Conservation (phyloP, 2,888 invertebrate genomes). For the Myathropa florea region DNA sequence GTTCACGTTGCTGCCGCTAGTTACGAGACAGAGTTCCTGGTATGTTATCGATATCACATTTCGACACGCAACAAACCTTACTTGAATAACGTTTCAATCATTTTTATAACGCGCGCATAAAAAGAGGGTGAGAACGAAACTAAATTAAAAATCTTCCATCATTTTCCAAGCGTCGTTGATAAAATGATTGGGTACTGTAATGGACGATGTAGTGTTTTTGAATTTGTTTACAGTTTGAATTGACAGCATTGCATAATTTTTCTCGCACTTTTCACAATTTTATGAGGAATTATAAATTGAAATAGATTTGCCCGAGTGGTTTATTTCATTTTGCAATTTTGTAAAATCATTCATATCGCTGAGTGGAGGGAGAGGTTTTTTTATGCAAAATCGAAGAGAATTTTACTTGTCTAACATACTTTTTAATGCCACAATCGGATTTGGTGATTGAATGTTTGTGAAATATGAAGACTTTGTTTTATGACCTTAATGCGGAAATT, state of each 20-base stretch:
- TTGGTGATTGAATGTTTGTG: not conserved
- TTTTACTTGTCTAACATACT: not conserved
- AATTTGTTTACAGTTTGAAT: constrained; percentile 33
- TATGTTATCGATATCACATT: constrained; percentile 28
- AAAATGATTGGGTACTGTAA: not conserved
- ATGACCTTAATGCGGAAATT: not conserved
- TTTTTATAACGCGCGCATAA: not conserved
- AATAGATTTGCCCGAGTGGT: constrained; percentile 53
- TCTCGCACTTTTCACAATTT: not conserved
- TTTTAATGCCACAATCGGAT: not conserved
- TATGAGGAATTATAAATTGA: constrained; percentile 51
- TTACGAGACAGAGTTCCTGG: not conserved
- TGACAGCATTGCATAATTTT: not conserved
- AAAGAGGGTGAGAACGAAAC: not conserved
- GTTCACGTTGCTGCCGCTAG: not conserved
- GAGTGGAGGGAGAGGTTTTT: not conserved
- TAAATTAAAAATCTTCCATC: constrained; percentile 22
- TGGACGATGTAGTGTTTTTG: not conserved
- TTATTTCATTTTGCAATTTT: constrained; percentile 44
- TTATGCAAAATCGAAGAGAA: not conserved
- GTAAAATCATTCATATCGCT: constrained; percentile 46
- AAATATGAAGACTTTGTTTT: not conserved
- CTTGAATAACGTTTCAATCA: constrained; percentile 48
- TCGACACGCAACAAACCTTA: constrained; percentile 36
- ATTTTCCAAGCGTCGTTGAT: not conserved